phyloP scores from a whole-genome alignment of 2,113 vertebrate species.

The Triplophysa siluroides region DNA sequence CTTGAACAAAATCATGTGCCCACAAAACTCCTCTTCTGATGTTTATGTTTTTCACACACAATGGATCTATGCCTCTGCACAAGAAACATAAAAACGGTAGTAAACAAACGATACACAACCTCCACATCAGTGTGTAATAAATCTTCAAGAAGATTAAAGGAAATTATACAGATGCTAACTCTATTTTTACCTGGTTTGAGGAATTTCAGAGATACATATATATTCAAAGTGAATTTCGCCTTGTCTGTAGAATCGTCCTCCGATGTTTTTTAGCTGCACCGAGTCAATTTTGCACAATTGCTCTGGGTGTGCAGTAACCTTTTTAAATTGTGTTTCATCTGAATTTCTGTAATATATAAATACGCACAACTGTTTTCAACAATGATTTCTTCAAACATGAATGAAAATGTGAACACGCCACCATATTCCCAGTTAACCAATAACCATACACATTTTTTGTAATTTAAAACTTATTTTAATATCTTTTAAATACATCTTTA shows the following conservation, averaged over 20 bases:
- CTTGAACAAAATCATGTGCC: conserved; percentile 74
- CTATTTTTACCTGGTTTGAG: conserved; percentile 55
- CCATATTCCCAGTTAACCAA: not conserved
- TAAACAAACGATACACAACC: not conserved
- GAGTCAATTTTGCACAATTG: conserved; percentile 67
- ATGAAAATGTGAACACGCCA: not conserved
- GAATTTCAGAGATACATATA: conserved; percentile 70
- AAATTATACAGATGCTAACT: not conserved
- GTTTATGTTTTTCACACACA: conserved; percentile 71
- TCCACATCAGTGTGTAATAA: conserved; percentile 1
- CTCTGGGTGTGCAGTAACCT: conserved; percentile 60
- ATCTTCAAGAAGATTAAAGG: not conserved
- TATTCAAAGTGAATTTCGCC: conserved; percentile 68
- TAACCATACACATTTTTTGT: not conserved
- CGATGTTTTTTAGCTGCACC: conserved; percentile 71
- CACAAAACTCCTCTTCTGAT: conserved; percentile 65
- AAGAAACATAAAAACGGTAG: not conserved
- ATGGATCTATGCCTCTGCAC: conserved; percentile 57
- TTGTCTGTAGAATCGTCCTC: conserved; percentile 69
- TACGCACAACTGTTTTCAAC: not conserved
- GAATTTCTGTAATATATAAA: conserved; percentile 62
- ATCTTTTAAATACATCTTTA: too few species aligned
- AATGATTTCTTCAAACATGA: not conserved
- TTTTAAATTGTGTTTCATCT: conserved; percentile 57
- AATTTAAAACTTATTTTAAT: too few species aligned